Conservation (phyloP, 2,797 vertebrate species). For the Xiphophorus birchmanni region DNA sequence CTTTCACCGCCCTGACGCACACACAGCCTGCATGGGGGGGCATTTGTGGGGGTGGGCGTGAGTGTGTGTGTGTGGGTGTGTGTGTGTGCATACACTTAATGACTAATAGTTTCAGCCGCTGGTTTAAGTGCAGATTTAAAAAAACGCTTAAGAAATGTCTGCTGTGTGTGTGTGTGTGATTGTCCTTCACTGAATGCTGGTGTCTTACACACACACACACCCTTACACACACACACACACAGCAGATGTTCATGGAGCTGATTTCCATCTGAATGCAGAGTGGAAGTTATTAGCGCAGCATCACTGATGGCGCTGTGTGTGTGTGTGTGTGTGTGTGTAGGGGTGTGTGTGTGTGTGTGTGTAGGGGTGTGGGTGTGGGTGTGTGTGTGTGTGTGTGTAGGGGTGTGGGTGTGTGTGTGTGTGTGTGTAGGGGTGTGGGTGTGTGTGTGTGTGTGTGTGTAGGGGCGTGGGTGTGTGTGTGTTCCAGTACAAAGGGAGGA, state of each 20-base stretch:
- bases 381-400: not conserved
- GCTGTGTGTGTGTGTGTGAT: slow-evolving; percentile 17
- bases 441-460: slow-evolving; percentile 1
- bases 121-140: slow-evolving; percentile 57
- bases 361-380: not conserved
- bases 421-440: slow-evolving; percentile 9
- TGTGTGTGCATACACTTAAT: slow-evolving; percentile 32
- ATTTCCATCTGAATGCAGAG: slow-evolving; percentile 73
- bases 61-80: no score
- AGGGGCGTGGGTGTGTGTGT: not conserved
- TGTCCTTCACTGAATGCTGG: slow-evolving; percentile 41
- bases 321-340: not conserved
- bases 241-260: slow-evolving; percentile 67
- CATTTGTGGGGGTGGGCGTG: no score
- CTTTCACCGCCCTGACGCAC: not conserved
- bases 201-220: slow-evolving; percentile 26
- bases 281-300: slow-evolving; percentile 60
- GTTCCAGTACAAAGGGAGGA: not conserved
- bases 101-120: slow-evolving; percentile 44
- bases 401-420: slow-evolving; percentile 1
- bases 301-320: slow-evolving; percentile 29
- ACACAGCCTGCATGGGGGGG: not conserved
- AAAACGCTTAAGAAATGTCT: slow-evolving; percentile 42
- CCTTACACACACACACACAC: slow-evolving; percentile 22
- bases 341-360: slow-evolving; percentile 6